phyloP scores from a whole-genome alignment of 1,140 invertebrate species.

The Nymphalis io region DNA sequence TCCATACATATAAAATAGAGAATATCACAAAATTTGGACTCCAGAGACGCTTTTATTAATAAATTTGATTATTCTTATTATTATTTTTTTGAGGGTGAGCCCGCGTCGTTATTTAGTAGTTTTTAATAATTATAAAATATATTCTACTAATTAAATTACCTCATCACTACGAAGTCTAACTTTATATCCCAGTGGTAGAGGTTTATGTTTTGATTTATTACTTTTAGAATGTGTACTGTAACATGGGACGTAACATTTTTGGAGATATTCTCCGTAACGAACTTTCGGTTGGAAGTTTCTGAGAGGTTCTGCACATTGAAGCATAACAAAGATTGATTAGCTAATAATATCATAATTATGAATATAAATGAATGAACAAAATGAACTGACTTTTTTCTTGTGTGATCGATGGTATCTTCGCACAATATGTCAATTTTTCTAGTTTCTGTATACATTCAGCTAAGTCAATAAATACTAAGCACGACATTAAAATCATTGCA shows the following conservation, averaged over 20 bases:
- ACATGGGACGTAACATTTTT: constrained; percentile 56
- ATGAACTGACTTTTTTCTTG: constrained; percentile 50
- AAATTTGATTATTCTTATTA: too few species aligned
- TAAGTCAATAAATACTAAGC: constrained; percentile 65
- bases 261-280: constrained; percentile 61
- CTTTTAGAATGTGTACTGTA: constrained; percentile 46
- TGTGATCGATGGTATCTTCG: constrained; percentile 33
- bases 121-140: too few species aligned
- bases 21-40: too few species aligned
- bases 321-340: not conserved
- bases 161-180: constrained; percentile 55
- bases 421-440: constrained; percentile 49
- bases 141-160: constrained; percentile 12
- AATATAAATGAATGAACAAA: not conserved
- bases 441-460: constrained; percentile 60
- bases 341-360: not conserved
- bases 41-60: too few species aligned
- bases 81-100: too few species aligned
- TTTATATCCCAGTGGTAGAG: constrained; percentile 57
- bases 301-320: constrained; percentile 46
- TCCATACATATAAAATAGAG: too few species aligned
- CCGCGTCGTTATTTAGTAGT: too few species aligned
- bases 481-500: constrained; percentile 66
- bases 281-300: constrained; percentile 54
- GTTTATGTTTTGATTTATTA: constrained; percentile 38